A percentile compares a stretch with the other conserved stretches of the same genome.
phyloP scores from a whole-genome alignment of 2,113 vertebrate species.

The Elephas maximus region DNA sequence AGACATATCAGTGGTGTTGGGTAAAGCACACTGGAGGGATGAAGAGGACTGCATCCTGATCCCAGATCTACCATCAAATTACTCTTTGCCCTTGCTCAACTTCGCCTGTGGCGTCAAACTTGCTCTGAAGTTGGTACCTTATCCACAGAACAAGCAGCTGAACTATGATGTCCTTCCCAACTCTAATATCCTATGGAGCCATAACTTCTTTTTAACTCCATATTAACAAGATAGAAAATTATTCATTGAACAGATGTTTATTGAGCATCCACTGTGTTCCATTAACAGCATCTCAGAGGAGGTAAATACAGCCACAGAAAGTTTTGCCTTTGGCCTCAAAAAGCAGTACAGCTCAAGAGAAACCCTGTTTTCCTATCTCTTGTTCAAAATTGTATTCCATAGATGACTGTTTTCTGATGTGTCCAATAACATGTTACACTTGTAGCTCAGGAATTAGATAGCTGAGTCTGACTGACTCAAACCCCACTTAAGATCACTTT shows the following conservation, averaged over 20 bases:
- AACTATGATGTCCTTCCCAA: not conserved
- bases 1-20: slow-evolving; percentile 48
- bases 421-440: not conserved
- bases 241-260: not conserved
- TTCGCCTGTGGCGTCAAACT: not conserved
- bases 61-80: not conserved
- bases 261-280: not conserved
- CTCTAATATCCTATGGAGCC: not conserved
- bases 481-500: not conserved
- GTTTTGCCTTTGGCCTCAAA: not conserved
- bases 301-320: not conserved
- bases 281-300: slow-evolving; percentile 11
- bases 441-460: not conserved
- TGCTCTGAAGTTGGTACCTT: not conserved
- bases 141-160: not conserved
- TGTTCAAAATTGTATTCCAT: not conserved
- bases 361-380: not conserved
- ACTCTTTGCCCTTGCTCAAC: not conserved
- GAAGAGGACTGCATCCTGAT: not conserved
- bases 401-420: not conserved
- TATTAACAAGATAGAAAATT: not conserved
- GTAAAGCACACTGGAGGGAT: not conserved
- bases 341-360: not conserved
- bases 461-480: not conserved
- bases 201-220: not conserved